Conservation (phyloP, 2,888 invertebrate species). For the Synanthedon vespiformis region DNA sequence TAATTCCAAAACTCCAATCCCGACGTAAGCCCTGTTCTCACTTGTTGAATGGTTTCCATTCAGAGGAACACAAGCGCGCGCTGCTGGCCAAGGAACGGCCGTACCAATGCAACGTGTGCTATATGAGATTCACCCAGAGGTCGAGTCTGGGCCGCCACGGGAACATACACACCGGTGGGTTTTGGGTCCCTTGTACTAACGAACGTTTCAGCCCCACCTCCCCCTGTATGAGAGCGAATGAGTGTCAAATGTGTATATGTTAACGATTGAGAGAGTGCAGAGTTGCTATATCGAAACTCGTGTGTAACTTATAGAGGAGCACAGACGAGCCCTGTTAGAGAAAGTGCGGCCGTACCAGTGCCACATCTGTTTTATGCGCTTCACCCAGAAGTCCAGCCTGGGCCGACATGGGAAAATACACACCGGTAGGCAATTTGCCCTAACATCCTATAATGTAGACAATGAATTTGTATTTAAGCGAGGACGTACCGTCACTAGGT, state of each 20-base stretch:
- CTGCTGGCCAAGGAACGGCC: conserved; percentile 65
- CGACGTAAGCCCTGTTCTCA: conserved; percentile 21
- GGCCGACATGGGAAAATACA: conserved; percentile 81
- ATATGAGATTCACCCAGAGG: conserved; percentile 76
- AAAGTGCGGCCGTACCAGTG: conserved; percentile 78
- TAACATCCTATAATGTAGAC: conserved; percentile 63
- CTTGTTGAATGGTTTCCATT: conserved; percentile 47
- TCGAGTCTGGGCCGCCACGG: conserved; percentile 77
- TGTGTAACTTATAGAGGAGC: conserved; percentile 71
- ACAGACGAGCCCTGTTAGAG: conserved; percentile 72
- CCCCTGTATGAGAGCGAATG: conserved; percentile 64
- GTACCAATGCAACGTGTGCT: conserved; percentile 75
- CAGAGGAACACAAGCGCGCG: conserved; percentile 61
- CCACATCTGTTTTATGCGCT: conserved; percentile 79
- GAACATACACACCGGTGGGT: conserved; percentile 73
- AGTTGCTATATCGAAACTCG: conserved; percentile 65
- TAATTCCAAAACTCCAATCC: neutral
- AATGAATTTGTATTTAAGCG: conserved; percentile 53
- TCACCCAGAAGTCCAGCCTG: conserved; percentile 80
- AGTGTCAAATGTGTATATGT: conserved; percentile 26
- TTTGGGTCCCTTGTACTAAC: conserved; percentile 31
- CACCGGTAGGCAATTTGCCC: conserved; percentile 73
- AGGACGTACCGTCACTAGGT: conserved; percentile 49
- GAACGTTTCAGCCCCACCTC: conserved; percentile 46
- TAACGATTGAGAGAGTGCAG: conserved; percentile 45